A percentile compares a stretch with the other conserved stretches of the same genome.
Evolutionary conservation across 2,113 vertebrate species (phyloP).

Genomic region (Hippocampus zosterae): DNA sequence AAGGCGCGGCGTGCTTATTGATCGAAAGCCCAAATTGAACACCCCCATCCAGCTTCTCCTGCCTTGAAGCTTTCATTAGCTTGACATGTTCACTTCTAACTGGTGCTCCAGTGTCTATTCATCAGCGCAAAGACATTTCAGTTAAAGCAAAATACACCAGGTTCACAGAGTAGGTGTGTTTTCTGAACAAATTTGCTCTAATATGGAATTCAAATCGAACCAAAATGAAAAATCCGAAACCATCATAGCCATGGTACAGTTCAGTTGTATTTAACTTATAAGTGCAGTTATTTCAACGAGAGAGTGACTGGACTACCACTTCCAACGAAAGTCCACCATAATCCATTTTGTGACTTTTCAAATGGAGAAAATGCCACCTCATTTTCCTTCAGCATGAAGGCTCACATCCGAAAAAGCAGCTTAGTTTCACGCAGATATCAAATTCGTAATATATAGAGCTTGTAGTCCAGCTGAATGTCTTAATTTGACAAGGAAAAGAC

Average conservation of each 20-base stretch:
- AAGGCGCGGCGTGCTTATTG: slow-evolving; percentile 44
- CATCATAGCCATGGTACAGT: too few relatives aligned
- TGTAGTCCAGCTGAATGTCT: background rate
- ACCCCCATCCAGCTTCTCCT: slow-evolving; percentile 50
- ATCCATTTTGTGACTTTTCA: slow-evolving; percentile 26
- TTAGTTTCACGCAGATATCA: slow-evolving; percentile 12
- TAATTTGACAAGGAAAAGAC: background rate
- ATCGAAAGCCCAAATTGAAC: slow-evolving; percentile 40
- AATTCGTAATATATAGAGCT: background rate
- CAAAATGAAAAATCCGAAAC: too few relatives aligned
- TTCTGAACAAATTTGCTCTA: too few relatives aligned
- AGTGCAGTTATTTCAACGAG: background rate
- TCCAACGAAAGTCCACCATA: background rate
- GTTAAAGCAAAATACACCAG: too few relatives aligned
- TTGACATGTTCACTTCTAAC: slow-evolving; percentile 10
- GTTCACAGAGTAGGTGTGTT: too few relatives aligned
- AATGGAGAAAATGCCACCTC: slow-evolving; percentile 21
- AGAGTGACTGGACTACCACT: background rate
- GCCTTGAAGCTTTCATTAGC: slow-evolving; percentile 52
- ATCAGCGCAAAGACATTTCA: too few relatives aligned
- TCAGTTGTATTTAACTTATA: too few relatives aligned
- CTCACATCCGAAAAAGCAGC: slow-evolving; percentile 12
- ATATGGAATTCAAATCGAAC: too few relatives aligned
- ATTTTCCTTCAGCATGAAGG: slow-evolving; percentile 23
- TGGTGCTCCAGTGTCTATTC: too few relatives aligned